Percentiles rank a stretch among this genome's conserved stretches.
Conservation (phyloP, 1,140 invertebrate genomes). For the Elysia chlorotica region DNA sequence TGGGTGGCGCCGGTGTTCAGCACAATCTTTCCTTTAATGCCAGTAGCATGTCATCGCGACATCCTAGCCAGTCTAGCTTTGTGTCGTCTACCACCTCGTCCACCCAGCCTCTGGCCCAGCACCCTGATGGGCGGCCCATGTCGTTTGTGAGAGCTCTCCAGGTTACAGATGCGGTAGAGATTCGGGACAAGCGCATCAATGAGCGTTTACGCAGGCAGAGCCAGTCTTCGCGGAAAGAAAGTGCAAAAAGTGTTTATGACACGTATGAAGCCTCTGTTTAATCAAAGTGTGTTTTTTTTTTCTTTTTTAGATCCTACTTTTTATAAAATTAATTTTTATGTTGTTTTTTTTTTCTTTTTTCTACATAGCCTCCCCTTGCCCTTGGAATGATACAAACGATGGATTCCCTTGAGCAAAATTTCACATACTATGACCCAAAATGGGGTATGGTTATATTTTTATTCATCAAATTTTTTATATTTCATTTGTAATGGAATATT, state of each 20-base stretch:
- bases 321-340: no score
- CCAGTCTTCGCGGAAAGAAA: slow-evolving; percentile 67
- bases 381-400: no score
- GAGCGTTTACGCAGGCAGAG: slow-evolving; percentile 25
- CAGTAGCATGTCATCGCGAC: slow-evolving; percentile 12
- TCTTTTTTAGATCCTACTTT: background rate
- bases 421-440: no score
- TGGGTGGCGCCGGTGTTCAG: no score
- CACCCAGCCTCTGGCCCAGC: slow-evolving; percentile 16
- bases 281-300: background rate
- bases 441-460: no score
- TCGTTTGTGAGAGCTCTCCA: slow-evolving; percentile 90
- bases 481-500: no score
- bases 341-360: no score
- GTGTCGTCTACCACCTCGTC: slow-evolving; percentile 23
- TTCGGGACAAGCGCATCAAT: slow-evolving; percentile 29
- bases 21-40: no score
- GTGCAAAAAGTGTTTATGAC: slow-evolving; percentile 88
- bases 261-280: slow-evolving; percentile 92
- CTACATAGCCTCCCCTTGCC: no score
- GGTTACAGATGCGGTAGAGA: slow-evolving; percentile 74
- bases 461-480: no score
- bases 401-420: no score
- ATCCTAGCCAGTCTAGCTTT: slow-evolving; percentile 12
- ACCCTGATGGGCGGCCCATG: slow-evolving; percentile 73